Percentiles rank a stretch among this genome's conserved stretches.
Conservation (phyloP, 2,797 vertebrate genomes). For the Gallinago stenura region DNA sequence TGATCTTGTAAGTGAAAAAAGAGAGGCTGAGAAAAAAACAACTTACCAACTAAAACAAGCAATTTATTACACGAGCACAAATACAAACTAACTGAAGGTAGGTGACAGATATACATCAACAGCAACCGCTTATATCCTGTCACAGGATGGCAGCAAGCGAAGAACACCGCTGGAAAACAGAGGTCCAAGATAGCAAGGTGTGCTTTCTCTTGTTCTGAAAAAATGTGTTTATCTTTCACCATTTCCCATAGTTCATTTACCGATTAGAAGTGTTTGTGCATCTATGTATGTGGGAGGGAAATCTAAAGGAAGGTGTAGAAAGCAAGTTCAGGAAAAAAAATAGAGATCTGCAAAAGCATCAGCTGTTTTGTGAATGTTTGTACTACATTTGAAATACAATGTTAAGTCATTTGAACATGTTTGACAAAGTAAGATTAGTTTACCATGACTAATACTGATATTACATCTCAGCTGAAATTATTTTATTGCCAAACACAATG, state of each 20-base stretch:
- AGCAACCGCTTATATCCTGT: background rate
- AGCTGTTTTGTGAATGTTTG: background rate
- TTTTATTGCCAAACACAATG: background rate
- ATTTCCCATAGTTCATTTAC: background rate
- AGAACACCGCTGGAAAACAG: background rate
- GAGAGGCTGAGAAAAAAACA: background rate
- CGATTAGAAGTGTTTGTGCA: background rate
- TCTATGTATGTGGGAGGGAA: fast-evolving
- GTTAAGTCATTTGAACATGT: background rate
- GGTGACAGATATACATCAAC: background rate
- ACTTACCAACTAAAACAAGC: background rate
- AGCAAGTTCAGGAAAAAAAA: background rate
- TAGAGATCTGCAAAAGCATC: background rate
- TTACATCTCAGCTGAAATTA: background rate
- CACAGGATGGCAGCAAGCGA: conserved; percentile 27
- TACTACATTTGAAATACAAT: no score
- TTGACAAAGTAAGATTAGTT: background rate
- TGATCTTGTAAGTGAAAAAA: background rate
- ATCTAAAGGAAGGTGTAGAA: background rate
- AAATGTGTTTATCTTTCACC: background rate
- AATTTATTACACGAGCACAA: background rate
- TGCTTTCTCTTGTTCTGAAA: background rate
- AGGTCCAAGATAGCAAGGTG: background rate
- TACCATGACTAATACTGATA: background rate
- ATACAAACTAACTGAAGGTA: background rate